A percentile compares a stretch with the other conserved stretches of the same genome.
Conservation (phyloP, 2,797 vertebrate genomes). For the Argya squamiceps region DNA sequence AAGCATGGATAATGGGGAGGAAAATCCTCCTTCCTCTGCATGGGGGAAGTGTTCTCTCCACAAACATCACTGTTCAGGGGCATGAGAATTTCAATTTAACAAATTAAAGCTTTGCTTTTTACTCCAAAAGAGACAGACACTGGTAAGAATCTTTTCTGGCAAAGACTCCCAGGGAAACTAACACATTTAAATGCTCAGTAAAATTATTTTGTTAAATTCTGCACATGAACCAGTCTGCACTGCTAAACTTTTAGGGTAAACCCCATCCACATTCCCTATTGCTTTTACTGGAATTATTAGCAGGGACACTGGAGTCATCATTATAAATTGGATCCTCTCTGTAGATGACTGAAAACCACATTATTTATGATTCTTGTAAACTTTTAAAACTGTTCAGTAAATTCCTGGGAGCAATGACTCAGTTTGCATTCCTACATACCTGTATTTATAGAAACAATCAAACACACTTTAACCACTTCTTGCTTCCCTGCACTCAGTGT, state of each 20-base stretch:
- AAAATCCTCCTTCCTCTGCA: background rate
- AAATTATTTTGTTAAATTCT: background rate
- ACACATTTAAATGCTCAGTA: background rate
- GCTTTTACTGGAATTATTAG: background rate
- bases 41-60: background rate
- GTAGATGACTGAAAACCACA: background rate
- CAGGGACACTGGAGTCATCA: background rate
- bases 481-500: background rate
- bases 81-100: background rate
- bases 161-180: background rate
- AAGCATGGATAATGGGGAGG: background rate
- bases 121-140: background rate
- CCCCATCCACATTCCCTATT: background rate
- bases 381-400: background rate
- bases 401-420: background rate
- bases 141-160: background rate
- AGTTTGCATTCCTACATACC: background rate
- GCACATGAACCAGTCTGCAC: background rate
- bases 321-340: background rate
- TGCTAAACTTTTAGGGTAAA: background rate
- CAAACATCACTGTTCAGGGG: background rate
- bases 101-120: background rate
- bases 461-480: background rate
- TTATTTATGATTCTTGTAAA: background rate
- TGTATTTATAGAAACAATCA: constrained; percentile 24